A percentile compares a stretch with the other conserved stretches of the same genome.
Evolutionary conservation across 2,797 vertebrate genomes (phyloP).

Genomic region (Gymnoscopelus braueri): DNA sequence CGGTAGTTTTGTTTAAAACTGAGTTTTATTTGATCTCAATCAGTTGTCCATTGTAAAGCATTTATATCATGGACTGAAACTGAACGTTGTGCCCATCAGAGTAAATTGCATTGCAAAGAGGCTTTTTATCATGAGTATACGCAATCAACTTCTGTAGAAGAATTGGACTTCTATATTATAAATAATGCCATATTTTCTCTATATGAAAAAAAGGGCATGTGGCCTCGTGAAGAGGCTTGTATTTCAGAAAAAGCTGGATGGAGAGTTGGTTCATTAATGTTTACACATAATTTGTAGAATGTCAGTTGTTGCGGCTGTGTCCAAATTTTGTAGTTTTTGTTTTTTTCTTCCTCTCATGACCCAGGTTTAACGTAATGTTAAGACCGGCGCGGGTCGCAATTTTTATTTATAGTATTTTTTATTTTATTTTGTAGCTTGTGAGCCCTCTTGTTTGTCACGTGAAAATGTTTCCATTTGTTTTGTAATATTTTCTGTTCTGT

Average conservation of each 20-base stretch:
- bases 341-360: constrained; percentile 48
- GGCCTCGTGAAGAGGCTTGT: constrained; percentile 81
- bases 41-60: constrained; percentile 71
- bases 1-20: constrained; percentile 59
- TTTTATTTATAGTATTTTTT: constrained; percentile 93
- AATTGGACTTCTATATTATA: constrained; percentile 84
- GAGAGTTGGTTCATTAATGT: constrained; percentile 84
- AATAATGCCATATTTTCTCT: constrained; percentile 83
- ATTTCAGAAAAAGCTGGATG: constrained; percentile 81
- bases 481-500: constrained; percentile 86
- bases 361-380: constrained; percentile 77
- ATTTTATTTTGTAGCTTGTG: constrained; percentile 82
- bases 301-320: constrained; percentile 81
- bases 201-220: constrained; percentile 78
- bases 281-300: constrained; percentile 88
- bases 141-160: constrained; percentile 83
- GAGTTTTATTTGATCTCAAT: constrained; percentile 68
- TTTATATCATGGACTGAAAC: constrained; percentile 71
- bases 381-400: constrained; percentile 90
- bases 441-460: constrained; percentile 83
- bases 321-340: constrained; percentile 80
- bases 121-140: constrained; percentile 79
- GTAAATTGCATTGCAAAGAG: constrained; percentile 74
- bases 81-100: constrained; percentile 71
- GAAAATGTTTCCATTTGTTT: constrained; percentile 78